Evolutionary conservation across 2,797 vertebrate genomes (phyloP), one percentile per base, ranked within the genome.

Genomic region (Onychomys leucogaster): DNA sequence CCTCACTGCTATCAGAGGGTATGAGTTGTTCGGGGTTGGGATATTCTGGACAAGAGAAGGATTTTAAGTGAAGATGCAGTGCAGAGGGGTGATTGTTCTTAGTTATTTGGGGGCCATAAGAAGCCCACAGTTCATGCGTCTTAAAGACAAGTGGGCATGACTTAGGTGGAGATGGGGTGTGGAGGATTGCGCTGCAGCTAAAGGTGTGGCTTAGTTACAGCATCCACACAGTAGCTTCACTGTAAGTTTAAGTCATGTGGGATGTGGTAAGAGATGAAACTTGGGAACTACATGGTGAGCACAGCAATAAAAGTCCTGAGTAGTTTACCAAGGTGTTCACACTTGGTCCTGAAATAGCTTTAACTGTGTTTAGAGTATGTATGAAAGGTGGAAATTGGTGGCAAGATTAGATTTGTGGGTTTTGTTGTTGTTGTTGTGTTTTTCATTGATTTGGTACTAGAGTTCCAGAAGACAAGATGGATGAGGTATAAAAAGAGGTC

Each of bases 401-500:
- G 46, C 67, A 61, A 89, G 76, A 52, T 90, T 90, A 91, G 37
- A 87, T 88, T 7, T 94, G 37, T 94, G n/a, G 19, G n/a, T 37
- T 10, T 73, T 41, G 69, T 21, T 21, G 37, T 41, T 37, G 8
- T 29, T 65, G 63, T 8, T 71, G 11, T 71, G 16, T 73, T 37
- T 73, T 23, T 23, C 57, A 90, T 90, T 32, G 75, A 37, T 57
- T 86, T 85, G 43, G 61, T 27, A 34, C 37, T 55, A 88, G 34
- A 29, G 46, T 65, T 73, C n/a, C 4, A 89, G 17, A 89, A 67
- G 7, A 82, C 41, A 80, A 43, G 32, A 25, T 57, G 0, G n/a
- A 65, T 6, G 8, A 63, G 12, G 8, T 34, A 61, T 21, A 77
- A n/a, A 76, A 76, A 84, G 43, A 69, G 89, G 83, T 1, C 12